A percentile compares a stretch with the other conserved stretches of the same genome.
Evolutionary conservation across 2,113 vertebrate genomes (phyloP).

Genomic region (Cheirogaleus medius): DNA sequence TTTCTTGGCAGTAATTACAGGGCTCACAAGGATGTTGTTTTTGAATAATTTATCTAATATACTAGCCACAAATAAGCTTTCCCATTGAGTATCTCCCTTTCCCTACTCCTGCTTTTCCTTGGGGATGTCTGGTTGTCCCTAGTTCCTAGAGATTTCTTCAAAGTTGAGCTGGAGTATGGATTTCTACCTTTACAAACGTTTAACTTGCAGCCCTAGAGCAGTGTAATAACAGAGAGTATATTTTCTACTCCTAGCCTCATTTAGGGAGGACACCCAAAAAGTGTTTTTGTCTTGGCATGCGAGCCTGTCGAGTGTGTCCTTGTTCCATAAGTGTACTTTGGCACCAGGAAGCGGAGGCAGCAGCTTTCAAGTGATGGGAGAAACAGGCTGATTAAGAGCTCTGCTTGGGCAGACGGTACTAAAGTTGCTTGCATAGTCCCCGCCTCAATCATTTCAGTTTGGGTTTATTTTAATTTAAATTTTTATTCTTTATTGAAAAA

Average conservation of each 20-base stretch:
- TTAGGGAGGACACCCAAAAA: conserved; percentile 49
- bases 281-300: neutral
- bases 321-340: neutral
- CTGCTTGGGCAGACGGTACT: neutral
- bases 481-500: neutral
- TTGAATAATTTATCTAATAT: conserved; percentile 55
- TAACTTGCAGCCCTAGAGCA: conserved; percentile 60
- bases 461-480: neutral
- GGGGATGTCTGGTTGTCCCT: neutral
- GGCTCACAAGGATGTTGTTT: neutral
- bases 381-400: neutral
- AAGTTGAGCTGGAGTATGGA: neutral
- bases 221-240: conserved; percentile 8
- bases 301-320: neutral
- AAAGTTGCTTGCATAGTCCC: neutral
- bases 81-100: neutral
- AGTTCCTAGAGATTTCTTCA: conserved; percentile 22
- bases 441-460: neutral
- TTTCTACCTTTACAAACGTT: conserved; percentile 47
- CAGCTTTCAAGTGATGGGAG: conserved; percentile 17
- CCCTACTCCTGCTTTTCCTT: neutral
- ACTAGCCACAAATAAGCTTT: conserved; percentile 56
- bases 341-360: neutral
- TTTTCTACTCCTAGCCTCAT: conserved; percentile 62
- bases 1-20: conserved; percentile 62